Base-by-base conservation (phyloP, 2,797 vertebrate species). In the Natrix natrix region DNA sequence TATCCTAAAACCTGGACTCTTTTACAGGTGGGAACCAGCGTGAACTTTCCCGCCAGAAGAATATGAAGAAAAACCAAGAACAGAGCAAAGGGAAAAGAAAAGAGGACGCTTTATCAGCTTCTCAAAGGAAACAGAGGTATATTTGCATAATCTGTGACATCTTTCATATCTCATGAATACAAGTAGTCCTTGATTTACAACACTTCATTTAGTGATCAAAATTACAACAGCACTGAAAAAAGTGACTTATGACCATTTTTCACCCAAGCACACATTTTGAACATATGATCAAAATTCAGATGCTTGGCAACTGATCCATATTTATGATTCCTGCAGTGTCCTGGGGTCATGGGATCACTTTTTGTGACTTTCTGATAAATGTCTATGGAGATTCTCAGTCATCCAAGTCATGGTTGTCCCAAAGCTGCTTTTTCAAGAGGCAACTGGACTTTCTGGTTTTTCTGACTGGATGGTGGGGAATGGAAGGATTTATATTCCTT, bases 11-110 rank as follows among this genome's bases (percentile, higher is more conserved):
- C 22, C 1, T 86, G 20, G 43, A 26, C 55, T 1, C 8, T 83
- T 55, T 94, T 94, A 16, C 94, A 98, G 98, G 97, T 95, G 98
- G 98, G 95, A 98, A 98, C 95, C 98, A 98, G 93, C 96, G 97
- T 96, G 98, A 98, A 95, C 97, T 98, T 95, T 97, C 98, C 86
- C 97, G 97, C 90, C 98, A 98, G 60, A 98, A 98, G 93, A 98
- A 98, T 91, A 96, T 98, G 95, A 98, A 98, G 95, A 98, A 98
- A 95, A 96, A 95, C 48, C 98, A 98, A 94, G 98, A 98, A 93
- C 97, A 95, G 48, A 97, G 96, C 92, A 98, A 98, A 94, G 98
- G 98, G 48, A 98, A 98, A 96, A 97, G 97, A 94, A 98, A 98
- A 97, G 98, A 98, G 54, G 97, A 98, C 91, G 97, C 96, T 88